A percentile compares a stretch with the other conserved stretches of the same genome.
phyloP scores from a whole-genome alignment of 1,140 invertebrate species.

The Halictus rubicundus region DNA sequence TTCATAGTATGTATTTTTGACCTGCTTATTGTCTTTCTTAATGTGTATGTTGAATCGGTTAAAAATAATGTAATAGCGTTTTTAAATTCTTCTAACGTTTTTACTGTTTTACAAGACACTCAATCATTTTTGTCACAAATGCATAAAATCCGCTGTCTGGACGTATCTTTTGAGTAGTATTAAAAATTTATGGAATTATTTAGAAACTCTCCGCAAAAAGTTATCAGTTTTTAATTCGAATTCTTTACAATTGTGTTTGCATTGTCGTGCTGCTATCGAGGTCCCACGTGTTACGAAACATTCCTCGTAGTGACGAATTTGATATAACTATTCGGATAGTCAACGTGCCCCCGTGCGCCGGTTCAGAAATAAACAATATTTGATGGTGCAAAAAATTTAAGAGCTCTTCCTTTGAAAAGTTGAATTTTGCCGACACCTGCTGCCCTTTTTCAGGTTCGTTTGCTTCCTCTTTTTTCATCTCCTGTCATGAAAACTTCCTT shows the following conservation, averaged over 20 bases:
- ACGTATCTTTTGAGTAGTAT: too few relatives aligned
- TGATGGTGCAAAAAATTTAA: constrained; percentile 47
- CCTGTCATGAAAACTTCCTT: constrained; percentile 31
- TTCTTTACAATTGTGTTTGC: background rate
- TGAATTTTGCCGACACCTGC: constrained; percentile 50
- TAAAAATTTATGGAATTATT: too few relatives aligned
- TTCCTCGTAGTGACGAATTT: background rate
- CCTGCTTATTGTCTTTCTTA: too few relatives aligned
- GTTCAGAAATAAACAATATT: constrained; percentile 33
- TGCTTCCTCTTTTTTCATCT: constrained; percentile 10
- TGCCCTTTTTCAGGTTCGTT: constrained; percentile 11
- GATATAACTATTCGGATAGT: constrained; percentile 20
- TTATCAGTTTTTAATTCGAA: background rate
- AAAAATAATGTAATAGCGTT: too few relatives aligned
- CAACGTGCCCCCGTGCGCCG: constrained; percentile 13
- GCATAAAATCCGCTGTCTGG: too few relatives aligned
- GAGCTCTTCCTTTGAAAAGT: constrained; percentile 40
- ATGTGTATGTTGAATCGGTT: too few relatives aligned
- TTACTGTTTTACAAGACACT: too few relatives aligned
- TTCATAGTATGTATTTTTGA: too few relatives aligned
- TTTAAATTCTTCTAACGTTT: too few relatives aligned
- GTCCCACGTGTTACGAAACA: background rate
- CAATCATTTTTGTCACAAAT: too few relatives aligned
- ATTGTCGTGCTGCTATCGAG: too few relatives aligned
- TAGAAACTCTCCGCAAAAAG: too few relatives aligned